A percentile compares a stretch with the other conserved stretches of the same genome.
Conservation (phyloP, 2,113 vertebrate genomes). For the Oplegnathus fasciatus region DNA sequence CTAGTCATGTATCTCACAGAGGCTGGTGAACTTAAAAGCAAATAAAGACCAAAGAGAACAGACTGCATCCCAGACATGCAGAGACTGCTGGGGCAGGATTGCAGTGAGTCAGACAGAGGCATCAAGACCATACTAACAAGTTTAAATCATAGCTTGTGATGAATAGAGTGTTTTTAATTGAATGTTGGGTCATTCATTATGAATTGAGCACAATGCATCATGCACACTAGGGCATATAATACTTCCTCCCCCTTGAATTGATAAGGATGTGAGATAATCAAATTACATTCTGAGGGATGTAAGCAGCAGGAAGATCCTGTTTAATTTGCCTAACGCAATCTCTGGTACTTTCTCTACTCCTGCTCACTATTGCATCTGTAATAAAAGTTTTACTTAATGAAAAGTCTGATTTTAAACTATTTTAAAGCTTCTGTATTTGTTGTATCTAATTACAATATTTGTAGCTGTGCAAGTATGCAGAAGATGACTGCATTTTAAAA, state of each 20-base stretch:
- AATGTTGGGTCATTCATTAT: conserved; percentile 75
- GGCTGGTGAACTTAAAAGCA: conserved; percentile 1
- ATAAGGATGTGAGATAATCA: conserved; percentile 68
- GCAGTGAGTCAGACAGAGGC: conserved; percentile 38
- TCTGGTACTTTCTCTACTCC: conserved; percentile 4
- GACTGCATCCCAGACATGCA: conserved; percentile 14
- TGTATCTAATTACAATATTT: background rate
- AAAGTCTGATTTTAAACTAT: background rate
- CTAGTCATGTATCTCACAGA: conserved; percentile 31
- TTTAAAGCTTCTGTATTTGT: background rate
- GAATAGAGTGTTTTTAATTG: conserved; percentile 72
- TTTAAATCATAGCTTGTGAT: conserved; percentile 66
- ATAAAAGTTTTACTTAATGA: background rate
- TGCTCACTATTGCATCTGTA: conserved; percentile 1
- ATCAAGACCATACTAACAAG: conserved; percentile 51
- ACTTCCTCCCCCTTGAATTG: conserved; percentile 65
- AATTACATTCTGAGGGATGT: conserved; percentile 60
- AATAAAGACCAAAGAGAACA: conserved; percentile 26
- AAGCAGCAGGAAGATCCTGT: conserved; percentile 53
- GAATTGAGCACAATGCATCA: conserved; percentile 55
- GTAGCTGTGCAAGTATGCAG: background rate
- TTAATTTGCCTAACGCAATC: conserved; percentile 54
- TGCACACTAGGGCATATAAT: conserved; percentile 44
- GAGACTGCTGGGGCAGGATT: background rate
- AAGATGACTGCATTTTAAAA: background rate